Evolutionary conservation across 2,888 invertebrate species (phyloP).

Genomic region (Euphydryas editha): DNA sequence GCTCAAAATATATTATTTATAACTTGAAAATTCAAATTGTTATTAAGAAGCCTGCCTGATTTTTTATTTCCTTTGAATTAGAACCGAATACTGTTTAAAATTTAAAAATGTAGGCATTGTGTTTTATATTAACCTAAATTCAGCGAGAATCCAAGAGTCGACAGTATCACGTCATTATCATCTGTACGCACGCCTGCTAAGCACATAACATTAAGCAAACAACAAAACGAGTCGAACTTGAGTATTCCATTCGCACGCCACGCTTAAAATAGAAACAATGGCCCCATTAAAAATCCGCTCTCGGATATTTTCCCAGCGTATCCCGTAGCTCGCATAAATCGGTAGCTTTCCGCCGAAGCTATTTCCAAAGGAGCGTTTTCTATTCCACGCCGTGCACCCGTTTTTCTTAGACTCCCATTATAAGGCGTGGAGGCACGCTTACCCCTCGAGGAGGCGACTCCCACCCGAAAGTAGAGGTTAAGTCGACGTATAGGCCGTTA

Average conservation of each 20-base stretch:
- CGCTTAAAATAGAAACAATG: conserved; percentile 83
- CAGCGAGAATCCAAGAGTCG: conserved; percentile 23
- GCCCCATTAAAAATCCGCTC: conserved; percentile 82
- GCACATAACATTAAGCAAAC: conserved; percentile 56
- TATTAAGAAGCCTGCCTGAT: not conserved
- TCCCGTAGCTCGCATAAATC: conserved; percentile 82
- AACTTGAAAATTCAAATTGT: not conserved
- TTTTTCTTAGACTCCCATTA: conserved; percentile 83
- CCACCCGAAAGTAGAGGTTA: conserved; percentile 79
- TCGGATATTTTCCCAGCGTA: conserved; percentile 80
- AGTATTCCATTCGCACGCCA: conserved; percentile 80
- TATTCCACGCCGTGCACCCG: conserved; percentile 82
- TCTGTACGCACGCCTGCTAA: conserved; percentile 46
- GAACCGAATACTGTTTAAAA: not conserved
- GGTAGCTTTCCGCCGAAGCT: conserved; percentile 82
- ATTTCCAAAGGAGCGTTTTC: conserved; percentile 83
- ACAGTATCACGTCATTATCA: conserved; percentile 43
- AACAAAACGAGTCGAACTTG: conserved; percentile 60
- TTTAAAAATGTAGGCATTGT: not conserved
- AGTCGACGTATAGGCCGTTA: conserved; percentile 83
- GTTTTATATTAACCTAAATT: conserved; percentile 28
- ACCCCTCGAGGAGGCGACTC: conserved; percentile 46
- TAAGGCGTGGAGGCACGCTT: conserved; percentile 63
- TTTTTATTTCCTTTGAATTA: not conserved
- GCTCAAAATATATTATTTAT: not conserved